Base-by-base conservation (phyloP, 2,888 invertebrate genomes). In the Ormia ochracea region DNA sequence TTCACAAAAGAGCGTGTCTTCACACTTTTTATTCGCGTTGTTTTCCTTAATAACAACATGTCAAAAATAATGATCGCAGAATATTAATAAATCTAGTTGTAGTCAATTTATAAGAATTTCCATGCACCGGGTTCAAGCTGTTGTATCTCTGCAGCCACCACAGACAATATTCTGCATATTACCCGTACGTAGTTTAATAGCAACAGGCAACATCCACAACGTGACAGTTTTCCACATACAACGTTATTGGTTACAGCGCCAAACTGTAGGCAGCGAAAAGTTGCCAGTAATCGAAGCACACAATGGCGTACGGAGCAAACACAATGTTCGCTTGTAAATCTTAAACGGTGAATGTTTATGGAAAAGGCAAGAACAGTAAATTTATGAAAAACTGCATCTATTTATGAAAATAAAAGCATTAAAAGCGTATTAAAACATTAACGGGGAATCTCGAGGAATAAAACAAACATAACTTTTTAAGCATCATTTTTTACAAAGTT, bases 21-120 rank as follows among this genome's bases (percentile, higher is more conserved):
- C 50, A 50, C 45, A 48, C 50, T 65, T 23, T 52, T 9, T 50
- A 9, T 12, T 54, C 43, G n/a, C 41, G 33, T 19, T 33, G 43
- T 54, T 59, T 56, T 33, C 65, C 69, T 75, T 66, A 79, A 79
- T 75, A 59, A 59, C 70, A 78, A 66, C 74, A 74, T 79, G 75
- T 79, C 79, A 79, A 75, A 79, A 79, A 52, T 75, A 79, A 70
- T 79, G 70, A 75, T 75, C 70, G 70, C 59, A 70, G 78, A 79
- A 75, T 70, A 79, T 79, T 75, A 75, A 75, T 79, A 70, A 79
- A 45, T 66, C 50, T 65, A 31, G 31, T 43, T 31, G 4, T 5
- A 5, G 21, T 38, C 6, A 26, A 14, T 36, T 33, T 23, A 26
- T 21, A 52, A 19, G 43, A 31, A 48, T 33, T 6, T 33, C 12